Evolutionary conservation across 2,797 vertebrate genomes (phyloP), one percentile per base, ranked within the genome.

Genomic region (Diplodus sargus): DNA sequence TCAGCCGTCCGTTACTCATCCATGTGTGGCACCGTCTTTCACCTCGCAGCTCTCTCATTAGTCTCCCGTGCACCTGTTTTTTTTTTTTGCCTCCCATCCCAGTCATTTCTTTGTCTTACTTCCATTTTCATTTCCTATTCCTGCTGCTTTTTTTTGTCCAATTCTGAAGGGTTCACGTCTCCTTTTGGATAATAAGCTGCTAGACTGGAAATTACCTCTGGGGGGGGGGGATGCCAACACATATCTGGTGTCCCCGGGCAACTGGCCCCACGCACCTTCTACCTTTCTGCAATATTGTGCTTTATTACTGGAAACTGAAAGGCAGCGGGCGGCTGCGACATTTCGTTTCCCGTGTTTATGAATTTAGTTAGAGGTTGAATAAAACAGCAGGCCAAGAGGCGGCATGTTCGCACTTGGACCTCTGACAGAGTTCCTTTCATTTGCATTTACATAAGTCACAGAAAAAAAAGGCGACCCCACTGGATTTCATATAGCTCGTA

Each of bases 281-380:
- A 66, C 54, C 58, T 81, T 65, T 73, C 73, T 68, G 64, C 64
- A 66, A 66, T 51, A 11, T 28, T 15, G 6, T 69, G 48, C 81
- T 83, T 85, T 77, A 81, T 86, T 76, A 70, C 60, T 2, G n/a
- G 43, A 74, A 76, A 64, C 22, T 65, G 51, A 69, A 34, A 83
- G 45, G 56, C 75, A 74, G 80, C 70, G 45, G 51, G 75, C 73
- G 70, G 69, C 48, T 47, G 62, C 42, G 1, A 54, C 17, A 14
- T 81, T 74, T 77, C 34, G 18, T 57, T 34, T 68, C 64, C 22
- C 47, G 23, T 48, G 62, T 57, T 73, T 65, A 74, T 74, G 51
- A 74, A 81, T 83, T 81, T 53, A 79, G 59, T 63, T 65, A 25
- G 43, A 75, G 58, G 61, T 51, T 39, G 14, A 79, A 66, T 78